Evolutionary conservation across 2,797 vertebrate genomes (phyloP).

Genomic region (Gymnopithys bicolor): DNA sequence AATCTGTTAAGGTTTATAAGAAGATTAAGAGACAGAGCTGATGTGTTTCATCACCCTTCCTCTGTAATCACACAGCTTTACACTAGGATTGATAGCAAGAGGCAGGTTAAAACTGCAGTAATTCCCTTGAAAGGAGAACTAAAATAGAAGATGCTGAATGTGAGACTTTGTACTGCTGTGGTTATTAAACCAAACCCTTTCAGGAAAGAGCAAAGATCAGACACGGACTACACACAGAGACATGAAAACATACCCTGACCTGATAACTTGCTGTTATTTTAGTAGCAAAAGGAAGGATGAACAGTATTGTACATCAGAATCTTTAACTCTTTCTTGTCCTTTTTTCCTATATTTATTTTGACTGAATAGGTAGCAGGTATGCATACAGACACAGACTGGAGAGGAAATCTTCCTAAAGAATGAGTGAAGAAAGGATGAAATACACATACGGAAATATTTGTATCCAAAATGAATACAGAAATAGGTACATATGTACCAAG

Average conservation of each 20-base stretch:
- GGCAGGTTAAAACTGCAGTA: constrained; percentile 53
- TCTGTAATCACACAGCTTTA: constrained; percentile 63
- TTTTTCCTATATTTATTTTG: background rate
- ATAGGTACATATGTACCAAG: background rate
- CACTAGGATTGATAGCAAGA: constrained; percentile 10
- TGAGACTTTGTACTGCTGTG: background rate
- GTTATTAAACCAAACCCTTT: constrained; percentile 25
- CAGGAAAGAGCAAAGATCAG: constrained; percentile 18
- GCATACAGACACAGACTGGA: background rate
- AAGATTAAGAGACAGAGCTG: constrained; percentile 61
- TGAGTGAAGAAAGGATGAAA: background rate
- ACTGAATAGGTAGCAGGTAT: background rate
- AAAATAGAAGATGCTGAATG: constrained; percentile 44
- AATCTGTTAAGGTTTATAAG: constrained; percentile 72
- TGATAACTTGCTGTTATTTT: background rate
- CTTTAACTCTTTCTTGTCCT: background rate
- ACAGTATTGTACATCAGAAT: background rate
- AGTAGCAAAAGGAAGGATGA: background rate
- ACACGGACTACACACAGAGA: background rate
- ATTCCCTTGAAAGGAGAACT: constrained; percentile 33
- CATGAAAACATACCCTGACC: background rate
- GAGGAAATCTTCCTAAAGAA: background rate
- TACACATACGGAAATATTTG: background rate
- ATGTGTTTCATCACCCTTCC: constrained; percentile 13
- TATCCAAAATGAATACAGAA: background rate